Conservation (phyloP, 2,888 invertebrate species). For the Phytoseiulus persimilis region DNA sequence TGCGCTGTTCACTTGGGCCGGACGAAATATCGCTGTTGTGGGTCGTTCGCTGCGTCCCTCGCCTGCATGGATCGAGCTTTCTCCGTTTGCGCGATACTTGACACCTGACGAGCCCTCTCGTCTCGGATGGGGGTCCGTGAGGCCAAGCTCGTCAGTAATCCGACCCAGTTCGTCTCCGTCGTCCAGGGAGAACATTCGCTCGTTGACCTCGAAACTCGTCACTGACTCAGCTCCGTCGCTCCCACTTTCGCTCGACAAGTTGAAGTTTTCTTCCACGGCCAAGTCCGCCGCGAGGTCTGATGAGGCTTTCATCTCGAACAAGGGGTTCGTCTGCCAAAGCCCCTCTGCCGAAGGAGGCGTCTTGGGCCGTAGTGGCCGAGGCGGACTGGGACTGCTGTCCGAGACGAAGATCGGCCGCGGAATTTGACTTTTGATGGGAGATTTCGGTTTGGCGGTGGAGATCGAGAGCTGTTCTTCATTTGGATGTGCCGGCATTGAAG, state of each 20-base stretch:
- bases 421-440: slow-evolving; percentile 15
- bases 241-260: slow-evolving; percentile 14
- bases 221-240: not conserved
- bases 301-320: not conserved
- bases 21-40: slow-evolving; percentile 28
- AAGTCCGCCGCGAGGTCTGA: not conserved
- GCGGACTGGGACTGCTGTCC: slow-evolving; percentile 28
- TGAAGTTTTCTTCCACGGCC: slow-evolving; percentile 19
- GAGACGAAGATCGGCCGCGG: slow-evolving; percentile 19
- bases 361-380: not conserved
- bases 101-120: not conserved
- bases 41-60: slow-evolving; percentile 15
- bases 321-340: slow-evolving; percentile 15
- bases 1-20: slow-evolving; percentile 11
- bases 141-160: slow-evolving; percentile 16
- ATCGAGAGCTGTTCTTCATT: not conserved
- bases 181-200: not conserved
- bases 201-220: slow-evolving; percentile 16
- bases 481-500: not conserved
- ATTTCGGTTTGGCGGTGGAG: not conserved
- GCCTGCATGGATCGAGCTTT: not conserved
- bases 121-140: not conserved
- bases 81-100: not conserved
- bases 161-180: slow-evolving; percentile 14
- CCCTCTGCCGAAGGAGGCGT: slow-evolving; percentile 16